phyloP scores from a whole-genome alignment of 2,113 vertebrate species.

The Grammomys surdaster region DNA sequence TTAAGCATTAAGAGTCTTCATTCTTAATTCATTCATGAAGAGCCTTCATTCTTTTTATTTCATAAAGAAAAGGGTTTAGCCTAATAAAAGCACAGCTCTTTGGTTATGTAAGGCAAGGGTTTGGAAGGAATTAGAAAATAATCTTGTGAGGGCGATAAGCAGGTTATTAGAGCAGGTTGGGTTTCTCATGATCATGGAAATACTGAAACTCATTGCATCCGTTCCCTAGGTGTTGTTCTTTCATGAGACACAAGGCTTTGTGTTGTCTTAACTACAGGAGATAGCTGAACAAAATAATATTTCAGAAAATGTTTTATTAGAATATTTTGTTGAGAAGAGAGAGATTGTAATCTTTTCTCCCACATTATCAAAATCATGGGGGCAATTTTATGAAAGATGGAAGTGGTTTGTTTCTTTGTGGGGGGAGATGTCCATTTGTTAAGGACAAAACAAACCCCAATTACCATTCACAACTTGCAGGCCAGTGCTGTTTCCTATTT shows the following conservation, averaged over 20 bases:
- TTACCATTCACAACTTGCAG: not conserved
- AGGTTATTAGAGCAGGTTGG: not conserved
- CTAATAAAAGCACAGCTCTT: not conserved
- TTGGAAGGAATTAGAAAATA: constrained; percentile 3
- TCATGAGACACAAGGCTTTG: not conserved
- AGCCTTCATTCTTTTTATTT: not conserved
- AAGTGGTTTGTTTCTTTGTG: not conserved
- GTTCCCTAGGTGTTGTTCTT: not conserved
- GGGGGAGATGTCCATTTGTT: not conserved
- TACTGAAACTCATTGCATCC: not conserved
- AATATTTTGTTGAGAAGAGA: not conserved
- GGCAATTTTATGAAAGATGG: not conserved
- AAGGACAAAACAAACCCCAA: not conserved
- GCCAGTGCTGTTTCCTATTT: not conserved
- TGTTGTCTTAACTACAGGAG: not conserved
- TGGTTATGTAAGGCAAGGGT: not conserved
- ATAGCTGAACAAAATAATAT: not conserved
- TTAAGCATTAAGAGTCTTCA: too few species aligned
- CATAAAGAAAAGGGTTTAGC: not conserved
- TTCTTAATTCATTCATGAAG: too few species aligned
- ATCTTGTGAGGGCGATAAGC: not conserved
- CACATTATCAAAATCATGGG: not conserved
- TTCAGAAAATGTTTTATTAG: not conserved
- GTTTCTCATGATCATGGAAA: not conserved
- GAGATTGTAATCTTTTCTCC: not conserved